These are phyloP conservation scores for Bergia sp. DNA, from an alignment of 92 coral and sea anemone genomes.

Conservation along the genomic window DNA sequence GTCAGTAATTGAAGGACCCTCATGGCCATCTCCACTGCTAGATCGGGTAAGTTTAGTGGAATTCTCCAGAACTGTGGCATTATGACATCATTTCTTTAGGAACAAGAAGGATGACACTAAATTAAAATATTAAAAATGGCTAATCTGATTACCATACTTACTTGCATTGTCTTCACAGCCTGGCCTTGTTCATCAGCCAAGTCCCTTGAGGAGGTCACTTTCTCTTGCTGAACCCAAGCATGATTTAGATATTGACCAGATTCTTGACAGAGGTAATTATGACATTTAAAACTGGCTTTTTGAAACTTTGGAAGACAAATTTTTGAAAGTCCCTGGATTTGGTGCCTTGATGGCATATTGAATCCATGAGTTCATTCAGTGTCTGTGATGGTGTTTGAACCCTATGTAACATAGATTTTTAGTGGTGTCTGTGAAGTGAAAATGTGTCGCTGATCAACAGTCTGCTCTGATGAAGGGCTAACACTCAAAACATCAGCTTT, in stretches of 20 bases:
- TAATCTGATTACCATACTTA: background rate
- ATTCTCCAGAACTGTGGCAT: background rate
- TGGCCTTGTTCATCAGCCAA: constrained; percentile 40
- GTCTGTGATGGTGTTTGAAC: no score
- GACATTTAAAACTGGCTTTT: background rate
- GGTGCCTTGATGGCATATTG: no score
- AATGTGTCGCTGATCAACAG: no score
- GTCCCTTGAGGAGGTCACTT: constrained; percentile 56
- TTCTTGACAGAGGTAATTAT: constrained; percentile 49
- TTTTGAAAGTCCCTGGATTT: no score
- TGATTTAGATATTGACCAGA: constrained; percentile 38
- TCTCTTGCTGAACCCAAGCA: constrained; percentile 55
- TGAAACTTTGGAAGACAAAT: no score
- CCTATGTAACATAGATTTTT: no score
- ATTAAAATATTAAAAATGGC: background rate
- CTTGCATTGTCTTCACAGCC: constrained; percentile 8
- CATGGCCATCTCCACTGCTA: constrained; percentile 54
- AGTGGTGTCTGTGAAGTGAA: no score
- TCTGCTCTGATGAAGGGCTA: no score
- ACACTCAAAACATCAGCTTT: no score
- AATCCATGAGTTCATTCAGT: no score
- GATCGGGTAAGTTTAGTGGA: constrained; percentile 53
- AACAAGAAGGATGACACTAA: background rate
- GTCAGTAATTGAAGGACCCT: constrained; percentile 75
- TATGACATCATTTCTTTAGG: background rate